phyloP scores from a whole-genome alignment of 2,797 vertebrate species.

The Danio aesculapii region DNA sequence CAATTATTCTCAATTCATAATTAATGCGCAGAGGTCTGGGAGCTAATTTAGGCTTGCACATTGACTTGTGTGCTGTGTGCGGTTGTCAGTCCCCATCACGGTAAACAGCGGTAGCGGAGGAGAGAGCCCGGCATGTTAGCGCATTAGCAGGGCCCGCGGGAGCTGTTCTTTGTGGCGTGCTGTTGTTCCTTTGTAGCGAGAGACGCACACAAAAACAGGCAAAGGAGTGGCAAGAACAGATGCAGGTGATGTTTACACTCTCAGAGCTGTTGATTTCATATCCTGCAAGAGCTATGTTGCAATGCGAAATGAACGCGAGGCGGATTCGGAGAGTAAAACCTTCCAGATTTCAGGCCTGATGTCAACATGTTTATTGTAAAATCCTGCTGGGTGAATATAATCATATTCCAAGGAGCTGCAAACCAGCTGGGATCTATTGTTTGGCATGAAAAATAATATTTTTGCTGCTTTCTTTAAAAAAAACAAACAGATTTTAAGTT shows the following conservation, averaged over 20 bases:
- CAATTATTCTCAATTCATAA: slow-evolving; percentile 85
- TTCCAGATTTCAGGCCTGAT: not conserved
- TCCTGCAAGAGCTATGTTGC: not conserved
- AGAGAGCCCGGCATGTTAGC: slow-evolving; percentile 70
- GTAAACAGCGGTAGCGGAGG: slow-evolving; percentile 78
- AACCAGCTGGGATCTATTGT: not conserved
- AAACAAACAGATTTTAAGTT: not conserved
- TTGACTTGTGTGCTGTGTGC: slow-evolving; percentile 78
- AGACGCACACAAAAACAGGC: slow-evolving; percentile 25
- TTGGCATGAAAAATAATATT: not conserved
- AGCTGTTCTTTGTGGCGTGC: slow-evolving; percentile 48
- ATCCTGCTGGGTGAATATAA: not conserved
- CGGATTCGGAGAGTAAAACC: not conserved
- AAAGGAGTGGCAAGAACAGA: slow-evolving; percentile 36
- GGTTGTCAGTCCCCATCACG: slow-evolving; percentile 79
- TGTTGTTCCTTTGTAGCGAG: slow-evolving; percentile 47
- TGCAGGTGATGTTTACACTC: slow-evolving; percentile 41
- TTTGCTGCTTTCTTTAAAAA: not conserved
- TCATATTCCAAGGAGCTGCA: not conserved
- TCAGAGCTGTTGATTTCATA: slow-evolving; percentile 26
- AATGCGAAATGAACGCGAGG: not conserved
- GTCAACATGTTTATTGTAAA: not conserved
- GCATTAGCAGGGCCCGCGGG: slow-evolving; percentile 44
- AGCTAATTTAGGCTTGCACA: slow-evolving; percentile 82
- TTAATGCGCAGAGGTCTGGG: slow-evolving; percentile 81